Percentiles rank a stretch among this genome's conserved stretches.
Evolutionary conservation across 2,888 invertebrate genomes (phyloP).

Genomic region (Eristalis pertinax): DNA sequence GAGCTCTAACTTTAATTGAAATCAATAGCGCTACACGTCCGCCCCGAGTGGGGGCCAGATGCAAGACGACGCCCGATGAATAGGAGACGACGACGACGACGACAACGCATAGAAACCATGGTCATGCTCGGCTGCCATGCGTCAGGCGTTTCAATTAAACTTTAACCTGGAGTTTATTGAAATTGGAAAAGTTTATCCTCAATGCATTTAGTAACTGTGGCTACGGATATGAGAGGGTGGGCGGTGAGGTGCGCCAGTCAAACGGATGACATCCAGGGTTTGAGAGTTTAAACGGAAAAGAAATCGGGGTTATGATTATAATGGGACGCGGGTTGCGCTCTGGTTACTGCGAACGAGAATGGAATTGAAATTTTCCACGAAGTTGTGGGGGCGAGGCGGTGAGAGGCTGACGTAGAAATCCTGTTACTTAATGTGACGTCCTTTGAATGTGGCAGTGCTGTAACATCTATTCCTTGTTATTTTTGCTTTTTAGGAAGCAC

Average conservation of each 20-base stretch:
- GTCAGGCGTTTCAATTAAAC: conserved; percentile 65
- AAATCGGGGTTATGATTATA: conserved; percentile 46
- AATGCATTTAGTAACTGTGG: conserved; percentile 45
- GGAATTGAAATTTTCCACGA: not conserved
- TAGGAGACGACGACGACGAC: conserved; percentile 23
- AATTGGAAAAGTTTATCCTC: conserved; percentile 67
- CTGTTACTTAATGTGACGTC: not conserved
- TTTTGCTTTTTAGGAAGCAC: not conserved
- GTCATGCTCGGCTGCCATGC: conserved; percentile 28
- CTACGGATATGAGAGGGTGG: conserved; percentile 13
- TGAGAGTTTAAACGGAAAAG: conserved; percentile 23
- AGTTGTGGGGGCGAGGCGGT: too few species aligned
- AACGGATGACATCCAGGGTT: conserved; percentile 26
- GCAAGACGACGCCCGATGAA: not conserved
- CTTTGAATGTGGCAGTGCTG: not conserved
- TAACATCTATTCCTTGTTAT: not conserved
- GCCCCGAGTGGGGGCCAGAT: not conserved
- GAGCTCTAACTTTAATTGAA: conserved; percentile 4
- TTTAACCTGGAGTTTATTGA: conserved; percentile 68
- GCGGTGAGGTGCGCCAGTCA: not conserved
- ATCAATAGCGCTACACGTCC: not conserved
- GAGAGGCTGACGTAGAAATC: not conserved
- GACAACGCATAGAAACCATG: conserved; percentile 22
- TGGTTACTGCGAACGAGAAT: not conserved
- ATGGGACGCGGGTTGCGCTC: conserved; percentile 21